These are phyloP conservation scores for Coranthus polyacanthus DNA, from an alignment of 2,797 vertebrate genomes.

Conservation along the genomic window DNA sequence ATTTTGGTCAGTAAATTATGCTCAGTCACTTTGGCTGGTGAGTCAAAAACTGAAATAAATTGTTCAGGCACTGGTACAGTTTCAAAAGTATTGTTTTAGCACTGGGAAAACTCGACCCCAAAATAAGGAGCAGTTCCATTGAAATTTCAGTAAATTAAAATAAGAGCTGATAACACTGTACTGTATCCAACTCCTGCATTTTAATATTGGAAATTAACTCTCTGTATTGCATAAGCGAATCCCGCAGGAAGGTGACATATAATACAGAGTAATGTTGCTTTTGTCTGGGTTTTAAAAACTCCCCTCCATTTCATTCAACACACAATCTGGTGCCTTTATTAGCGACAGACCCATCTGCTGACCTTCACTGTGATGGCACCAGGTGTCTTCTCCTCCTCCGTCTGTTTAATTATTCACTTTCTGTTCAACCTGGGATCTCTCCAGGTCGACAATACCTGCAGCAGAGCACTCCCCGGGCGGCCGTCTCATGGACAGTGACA, in stretches of 20 bases:
- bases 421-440: slow-evolving; percentile 64
- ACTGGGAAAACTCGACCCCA: not conserved
- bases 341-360: slow-evolving; percentile 64
- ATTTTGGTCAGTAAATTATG: too few species aligned
- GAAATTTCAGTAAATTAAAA: slow-evolving; percentile 11
- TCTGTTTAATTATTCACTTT: slow-evolving; percentile 81
- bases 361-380: slow-evolving; percentile 72
- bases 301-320: slow-evolving; percentile 32
- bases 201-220: slow-evolving; percentile 4
- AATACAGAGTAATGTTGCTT: slow-evolving; percentile 33
- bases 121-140: not conserved
- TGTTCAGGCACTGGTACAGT: not conserved
- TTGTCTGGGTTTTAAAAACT: slow-evolving; percentile 28
- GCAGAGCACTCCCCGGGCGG: slow-evolving; percentile 62
- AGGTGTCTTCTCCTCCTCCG: slow-evolving; percentile 76
- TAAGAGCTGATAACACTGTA: slow-evolving; percentile 5
- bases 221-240: slow-evolving; percentile 16
- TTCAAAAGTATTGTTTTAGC: not conserved
- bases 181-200: not conserved
- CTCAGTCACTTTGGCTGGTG: too few species aligned
- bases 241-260: not conserved
- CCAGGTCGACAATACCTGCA: slow-evolving; percentile 58
- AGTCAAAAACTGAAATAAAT: too few species aligned
- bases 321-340: slow-evolving; percentile 58
- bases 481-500: slow-evolving; percentile 54